Conservation (phyloP, 2,888 invertebrate species). For the Penaeus monodon region DNA sequence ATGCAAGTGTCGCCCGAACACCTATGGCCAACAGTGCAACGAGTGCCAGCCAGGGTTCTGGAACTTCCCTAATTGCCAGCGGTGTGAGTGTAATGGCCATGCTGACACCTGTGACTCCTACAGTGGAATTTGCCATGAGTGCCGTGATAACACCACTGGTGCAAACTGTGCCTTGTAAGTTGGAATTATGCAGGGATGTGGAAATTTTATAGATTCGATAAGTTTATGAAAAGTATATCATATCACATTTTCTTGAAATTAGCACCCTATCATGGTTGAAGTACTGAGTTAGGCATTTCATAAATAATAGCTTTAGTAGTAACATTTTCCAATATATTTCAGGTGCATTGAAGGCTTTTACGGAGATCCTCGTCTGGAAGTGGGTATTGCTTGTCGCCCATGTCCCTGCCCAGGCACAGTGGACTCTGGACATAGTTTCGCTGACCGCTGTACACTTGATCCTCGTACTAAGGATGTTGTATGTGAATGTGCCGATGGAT, state of each 20-base stretch:
- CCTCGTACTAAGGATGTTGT: slow-evolving; percentile 87
- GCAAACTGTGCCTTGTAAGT: slow-evolving; percentile 74
- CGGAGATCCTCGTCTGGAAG: slow-evolving; percentile 91
- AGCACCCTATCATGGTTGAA: neutral
- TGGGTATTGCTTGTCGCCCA: slow-evolving; percentile 90
- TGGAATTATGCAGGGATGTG: slow-evolving; percentile 1
- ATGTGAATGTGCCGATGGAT: slow-evolving; percentile 89
- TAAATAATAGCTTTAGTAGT: neutral
- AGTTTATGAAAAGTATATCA: no score
- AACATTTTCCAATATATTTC: slow-evolving; percentile 33
- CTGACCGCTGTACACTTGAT: slow-evolving; percentile 88
- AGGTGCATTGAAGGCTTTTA: slow-evolving; percentile 91
- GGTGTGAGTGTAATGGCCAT: slow-evolving; percentile 97
- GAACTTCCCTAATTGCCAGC: slow-evolving; percentile 96
- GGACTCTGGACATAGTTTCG: slow-evolving; percentile 87
- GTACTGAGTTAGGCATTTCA: no score
- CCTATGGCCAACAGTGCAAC: slow-evolving; percentile 94
- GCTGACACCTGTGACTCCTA: slow-evolving; percentile 92
- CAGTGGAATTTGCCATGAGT: slow-evolving; percentile 89
- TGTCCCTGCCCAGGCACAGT: slow-evolving; percentile 95
- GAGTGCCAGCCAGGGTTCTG: slow-evolving; percentile 96
- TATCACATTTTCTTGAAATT: neutral
- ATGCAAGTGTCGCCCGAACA: slow-evolving; percentile 91
- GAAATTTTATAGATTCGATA: neutral
- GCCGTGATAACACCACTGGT: slow-evolving; percentile 89